phyloP scores from a whole-genome alignment of 2,797 vertebrate genomes.

The Anguilla marmorata region DNA sequence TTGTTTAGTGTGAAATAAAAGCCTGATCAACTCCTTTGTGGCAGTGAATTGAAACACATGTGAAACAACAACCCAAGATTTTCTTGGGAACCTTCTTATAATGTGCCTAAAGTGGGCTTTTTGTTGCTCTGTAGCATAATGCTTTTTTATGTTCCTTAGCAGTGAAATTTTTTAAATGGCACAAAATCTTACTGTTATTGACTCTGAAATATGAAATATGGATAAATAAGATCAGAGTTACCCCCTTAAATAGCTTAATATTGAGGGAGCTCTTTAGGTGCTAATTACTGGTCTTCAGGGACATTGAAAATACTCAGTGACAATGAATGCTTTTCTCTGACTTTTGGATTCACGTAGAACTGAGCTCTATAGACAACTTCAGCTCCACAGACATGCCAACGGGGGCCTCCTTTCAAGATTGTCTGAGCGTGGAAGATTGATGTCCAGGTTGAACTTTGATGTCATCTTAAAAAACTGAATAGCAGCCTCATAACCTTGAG shows the following conservation, averaged over 20 bases:
- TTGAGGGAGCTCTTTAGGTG: not conserved
- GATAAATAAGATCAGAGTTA: not conserved
- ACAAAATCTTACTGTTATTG: not conserved
- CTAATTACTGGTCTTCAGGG: not conserved
- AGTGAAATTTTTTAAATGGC: not conserved
- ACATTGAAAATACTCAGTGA: not conserved
- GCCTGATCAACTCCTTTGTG: no score
- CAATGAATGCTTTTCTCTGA: not conserved
- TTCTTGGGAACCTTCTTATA: no score
- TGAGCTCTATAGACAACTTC: not conserved
- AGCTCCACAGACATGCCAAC: not conserved
- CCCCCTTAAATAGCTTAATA: not conserved
- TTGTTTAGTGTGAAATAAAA: no score
- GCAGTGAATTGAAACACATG: no score
- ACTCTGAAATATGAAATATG: not conserved
- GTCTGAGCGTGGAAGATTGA: not conserved
- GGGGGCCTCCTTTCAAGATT: not conserved
- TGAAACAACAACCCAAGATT: no score
- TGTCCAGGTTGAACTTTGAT: not conserved
- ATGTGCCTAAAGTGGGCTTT: no score
- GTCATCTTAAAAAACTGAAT: not conserved
- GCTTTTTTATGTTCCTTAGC: not conserved
- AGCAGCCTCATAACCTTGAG: not conserved
- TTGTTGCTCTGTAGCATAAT: not conserved
- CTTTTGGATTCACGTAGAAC: not conserved